Base-by-base conservation (phyloP, 2,888 invertebrate genomes). In the Digitonthophagus gazella region DNA sequence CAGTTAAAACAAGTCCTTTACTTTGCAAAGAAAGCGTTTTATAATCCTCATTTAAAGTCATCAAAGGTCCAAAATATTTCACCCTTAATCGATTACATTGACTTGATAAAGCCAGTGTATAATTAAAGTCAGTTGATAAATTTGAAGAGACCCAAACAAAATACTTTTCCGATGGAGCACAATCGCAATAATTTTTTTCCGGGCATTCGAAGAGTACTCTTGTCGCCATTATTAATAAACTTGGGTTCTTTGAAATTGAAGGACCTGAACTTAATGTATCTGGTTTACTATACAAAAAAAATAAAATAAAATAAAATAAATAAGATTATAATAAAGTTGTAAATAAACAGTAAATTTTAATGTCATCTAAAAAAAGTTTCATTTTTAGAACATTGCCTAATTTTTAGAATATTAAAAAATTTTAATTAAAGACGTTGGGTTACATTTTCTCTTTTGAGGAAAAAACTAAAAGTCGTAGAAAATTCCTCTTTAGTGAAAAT, bases 91-190 rank as follows among this genome's bases (percentile, higher is more conserved):
- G 74, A 63, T 80, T 79, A 65, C 76, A 75, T n/a, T 77, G 66
- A 0, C 80, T 80, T 0, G 81, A 81, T 3, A 78, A 77, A 0
- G 81, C 80, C 1, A 81, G 74, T 2, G 82, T 81, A 69, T 80
- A 82, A 65, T 75, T 78, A 19, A 75, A 75, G 64, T 76, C 77
- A 0, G 78, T 79, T 2, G 69, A 67, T 19, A 81, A 71, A 72
- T 81, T 81, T 0, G 80, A 81, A 0, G 78, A 77, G 6, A 80
- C 71, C 80, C 81, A 82, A 15, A 82, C 74, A n/a, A 82, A 74
- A 20, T 80, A 76, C 68, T 77, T 77, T 68, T 82, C 81, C 1
- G 71, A 55, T 8, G 72, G 67, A 1, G 71, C 70, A 3, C 58
- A 57, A 20, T 74, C 72, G 57, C 68, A 69, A 14, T 56, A 57